These are phyloP conservation scores for Polietes domitor DNA, from an alignment of 2,888 invertebrate species.

Conservation along the genomic window DNA sequence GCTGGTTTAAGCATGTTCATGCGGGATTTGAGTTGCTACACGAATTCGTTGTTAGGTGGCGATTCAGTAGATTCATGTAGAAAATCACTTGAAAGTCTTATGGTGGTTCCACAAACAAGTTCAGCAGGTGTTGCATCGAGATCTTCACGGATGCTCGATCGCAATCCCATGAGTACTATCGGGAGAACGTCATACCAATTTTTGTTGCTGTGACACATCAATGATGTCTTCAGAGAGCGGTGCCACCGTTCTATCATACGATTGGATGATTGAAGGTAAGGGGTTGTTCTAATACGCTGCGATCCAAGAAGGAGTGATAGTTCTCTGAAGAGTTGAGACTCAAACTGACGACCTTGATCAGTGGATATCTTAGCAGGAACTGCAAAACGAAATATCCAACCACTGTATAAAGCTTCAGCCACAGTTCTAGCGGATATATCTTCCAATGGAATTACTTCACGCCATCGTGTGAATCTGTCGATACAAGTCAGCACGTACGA, in stretches of 20 bases:
- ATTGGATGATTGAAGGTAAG: conserved; percentile 60
- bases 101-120: conserved; percentile 72
- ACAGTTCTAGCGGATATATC: conserved; percentile 14
- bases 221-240: conserved; percentile 54
- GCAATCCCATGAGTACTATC: conserved; percentile 50
- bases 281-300: conserved; percentile 46
- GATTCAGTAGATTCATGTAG: conserved; percentile 28
- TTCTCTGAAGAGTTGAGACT: no score
- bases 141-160: conserved; percentile 53
- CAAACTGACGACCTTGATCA: conserved; percentile 30
- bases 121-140: conserved; percentile 69
- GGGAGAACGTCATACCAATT: conserved; percentile 56
- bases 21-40: background rate
- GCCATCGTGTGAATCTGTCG: conserved; percentile 21
- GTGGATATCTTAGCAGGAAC: conserved; percentile 30
- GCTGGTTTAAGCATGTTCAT: conserved; percentile 15
- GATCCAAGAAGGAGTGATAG: conserved; percentile 48
- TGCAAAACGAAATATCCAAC: conserved; percentile 28
- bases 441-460: background rate
- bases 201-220: conserved; percentile 55
- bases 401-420: background rate
- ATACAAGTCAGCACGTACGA: conserved; percentile 24
- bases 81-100: conserved; percentile 71
- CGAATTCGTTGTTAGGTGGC: background rate
- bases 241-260: conserved; percentile 64